Evolutionary conservation across 1,140 invertebrate species (phyloP).

Genomic region (Paraescarpia echinospica): DNA sequence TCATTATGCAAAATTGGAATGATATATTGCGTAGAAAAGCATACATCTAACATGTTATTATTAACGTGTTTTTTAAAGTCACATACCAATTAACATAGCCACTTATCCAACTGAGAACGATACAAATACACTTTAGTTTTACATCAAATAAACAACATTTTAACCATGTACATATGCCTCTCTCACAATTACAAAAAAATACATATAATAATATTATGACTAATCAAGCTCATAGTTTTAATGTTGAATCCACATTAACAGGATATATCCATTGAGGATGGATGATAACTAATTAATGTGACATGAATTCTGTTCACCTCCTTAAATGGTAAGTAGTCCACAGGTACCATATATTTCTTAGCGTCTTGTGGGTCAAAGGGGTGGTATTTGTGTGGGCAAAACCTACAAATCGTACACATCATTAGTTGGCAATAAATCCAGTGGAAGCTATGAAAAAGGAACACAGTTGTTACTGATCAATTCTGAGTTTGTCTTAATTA

Average conservation of each 20-base stretch:
- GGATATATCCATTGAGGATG: too few relatives aligned
- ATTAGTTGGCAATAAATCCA: neutral
- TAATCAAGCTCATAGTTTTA: too few relatives aligned
- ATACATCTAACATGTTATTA: neutral
- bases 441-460: neutral
- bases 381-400: neutral
- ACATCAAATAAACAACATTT: neutral
- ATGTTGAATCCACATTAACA: too few relatives aligned
- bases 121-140: neutral
- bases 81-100: too few relatives aligned
- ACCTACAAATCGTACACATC: constrained; percentile 5
- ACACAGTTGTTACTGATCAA: neutral
- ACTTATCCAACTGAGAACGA: neutral
- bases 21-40: neutral
- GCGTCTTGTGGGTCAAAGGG: constrained; percentile 9
- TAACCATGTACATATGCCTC: too few relatives aligned
- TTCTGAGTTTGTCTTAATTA: neutral
- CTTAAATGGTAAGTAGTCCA: constrained; percentile 10
- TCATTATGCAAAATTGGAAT: too few relatives aligned
- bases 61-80: neutral
- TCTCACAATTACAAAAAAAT: too few relatives aligned
- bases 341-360: constrained; percentile 6
- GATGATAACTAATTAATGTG: neutral
- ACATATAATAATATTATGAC: too few relatives aligned
- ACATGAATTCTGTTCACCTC: neutral